Evolutionary conservation across 92 coral and sea anemone genomes (phyloP).

Genomic region (Siderastrea siderea): DNA sequence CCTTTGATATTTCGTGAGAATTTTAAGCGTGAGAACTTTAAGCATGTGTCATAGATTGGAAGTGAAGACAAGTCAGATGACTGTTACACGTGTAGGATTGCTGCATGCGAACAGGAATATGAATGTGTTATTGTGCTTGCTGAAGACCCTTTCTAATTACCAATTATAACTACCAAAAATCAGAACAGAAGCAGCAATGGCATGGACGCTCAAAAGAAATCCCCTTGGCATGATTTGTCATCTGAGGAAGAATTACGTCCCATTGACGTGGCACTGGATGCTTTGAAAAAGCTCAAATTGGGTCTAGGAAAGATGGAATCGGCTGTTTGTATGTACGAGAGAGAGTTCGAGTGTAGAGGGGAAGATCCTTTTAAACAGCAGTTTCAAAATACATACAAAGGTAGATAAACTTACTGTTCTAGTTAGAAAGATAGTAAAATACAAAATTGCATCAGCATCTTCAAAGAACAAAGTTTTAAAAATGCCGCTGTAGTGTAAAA

Average conservation of each 20-base stretch:
- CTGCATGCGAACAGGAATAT: not conserved
- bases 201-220: not conserved
- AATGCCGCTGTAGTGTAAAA: too few relatives aligned
- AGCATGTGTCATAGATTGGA: not conserved
- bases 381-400: constrained; percentile 24
- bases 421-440: not conserved
- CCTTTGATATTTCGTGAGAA: not conserved
- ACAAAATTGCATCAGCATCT: too few relatives aligned
- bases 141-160: too few relatives aligned
- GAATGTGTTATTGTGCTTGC: too few relatives aligned
- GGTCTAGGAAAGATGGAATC: constrained; percentile 1
- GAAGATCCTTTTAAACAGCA: constrained; percentile 15
- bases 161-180: not conserved
- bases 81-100: not conserved
- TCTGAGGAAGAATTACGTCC: constrained; percentile 22
- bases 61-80: constrained; percentile 13
- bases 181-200: not conserved
- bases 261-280: constrained; percentile 9
- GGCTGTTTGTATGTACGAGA: not conserved
- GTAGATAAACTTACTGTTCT: not conserved
- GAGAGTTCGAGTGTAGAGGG: not conserved
- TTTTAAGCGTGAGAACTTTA: not conserved
- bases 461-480: too few relatives aligned
- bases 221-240: constrained; percentile 9
- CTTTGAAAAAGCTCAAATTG: not conserved